phyloP scores from a whole-genome alignment of 2,797 vertebrate species.

The Phalanger gymnotis region DNA sequence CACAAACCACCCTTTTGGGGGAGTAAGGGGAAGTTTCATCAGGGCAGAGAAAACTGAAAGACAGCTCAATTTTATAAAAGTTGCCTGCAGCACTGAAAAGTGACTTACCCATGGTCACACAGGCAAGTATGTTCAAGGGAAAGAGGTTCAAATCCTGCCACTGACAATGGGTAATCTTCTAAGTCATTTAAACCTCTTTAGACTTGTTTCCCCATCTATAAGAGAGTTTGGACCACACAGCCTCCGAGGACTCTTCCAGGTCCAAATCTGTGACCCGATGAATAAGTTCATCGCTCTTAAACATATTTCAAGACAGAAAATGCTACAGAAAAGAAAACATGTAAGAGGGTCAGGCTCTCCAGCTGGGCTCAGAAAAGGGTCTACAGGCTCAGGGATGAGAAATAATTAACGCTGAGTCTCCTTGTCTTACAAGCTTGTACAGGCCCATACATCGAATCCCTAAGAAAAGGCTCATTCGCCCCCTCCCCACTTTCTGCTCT shows the following conservation, averaged over 20 bases:
- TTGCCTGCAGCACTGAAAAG: neutral
- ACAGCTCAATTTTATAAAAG: neutral
- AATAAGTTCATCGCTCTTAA: too few species aligned
- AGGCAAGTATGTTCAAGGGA: neutral
- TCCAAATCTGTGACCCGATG: neutral
- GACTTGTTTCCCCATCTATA: neutral
- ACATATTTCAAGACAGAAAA: neutral
- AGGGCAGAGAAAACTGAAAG: too few species aligned
- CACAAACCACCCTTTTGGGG: neutral
- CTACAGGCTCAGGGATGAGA: neutral
- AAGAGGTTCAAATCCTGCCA: neutral
- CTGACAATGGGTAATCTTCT: neutral
- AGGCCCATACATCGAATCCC: too few species aligned
- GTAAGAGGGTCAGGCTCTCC: neutral
- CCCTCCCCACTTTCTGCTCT: too few species aligned
- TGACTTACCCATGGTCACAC: rapidly evolving
- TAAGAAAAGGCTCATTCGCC: neutral
- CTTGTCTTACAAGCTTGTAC: neutral
- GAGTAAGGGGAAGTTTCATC: neutral
- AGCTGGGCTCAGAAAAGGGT: neutral
- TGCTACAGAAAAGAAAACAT: neutral
- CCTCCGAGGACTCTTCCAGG: neutral
- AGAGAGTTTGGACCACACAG: neutral
- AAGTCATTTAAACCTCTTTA: neutral
- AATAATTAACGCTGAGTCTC: neutral